Evolutionary conservation across 1,140 invertebrate species (phyloP).

Genomic region (Saccostrea glomerata): DNA sequence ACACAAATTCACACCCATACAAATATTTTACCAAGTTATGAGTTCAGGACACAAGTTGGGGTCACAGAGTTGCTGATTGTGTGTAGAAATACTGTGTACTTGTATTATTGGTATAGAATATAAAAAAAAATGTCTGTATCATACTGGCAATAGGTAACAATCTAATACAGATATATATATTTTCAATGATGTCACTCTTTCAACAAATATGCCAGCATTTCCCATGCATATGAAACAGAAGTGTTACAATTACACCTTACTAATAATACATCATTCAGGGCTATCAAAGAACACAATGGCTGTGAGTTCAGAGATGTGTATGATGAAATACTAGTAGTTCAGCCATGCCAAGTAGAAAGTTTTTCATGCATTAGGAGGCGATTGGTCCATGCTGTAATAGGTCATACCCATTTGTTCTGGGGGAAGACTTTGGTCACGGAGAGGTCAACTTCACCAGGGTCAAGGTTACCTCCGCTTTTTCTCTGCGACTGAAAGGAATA

Average conservation of each 20-base stretch:
- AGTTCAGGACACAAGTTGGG: not conserved
- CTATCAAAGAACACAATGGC: not conserved
- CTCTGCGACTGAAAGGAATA: conserved; percentile 6
- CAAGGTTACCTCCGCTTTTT: not conserved
- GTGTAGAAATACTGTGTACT: not conserved
- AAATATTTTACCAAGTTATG: not conserved
- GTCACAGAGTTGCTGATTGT: not conserved
- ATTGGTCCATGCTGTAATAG: conserved; percentile 5
- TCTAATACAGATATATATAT: not conserved
- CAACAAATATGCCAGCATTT: not conserved
- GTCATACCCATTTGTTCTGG: conserved; percentile 33
- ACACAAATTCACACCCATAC: not conserved
- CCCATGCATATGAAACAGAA: conserved; percentile 3
- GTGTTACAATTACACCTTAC: not conserved
- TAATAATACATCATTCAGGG: not conserved
- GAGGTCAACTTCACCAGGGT: not conserved
- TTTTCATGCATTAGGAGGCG: not conserved
- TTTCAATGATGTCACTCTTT: not conserved
- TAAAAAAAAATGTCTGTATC: not conserved
- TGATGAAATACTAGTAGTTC: not conserved
- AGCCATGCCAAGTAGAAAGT: conserved; percentile 5
- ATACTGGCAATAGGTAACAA: not conserved
- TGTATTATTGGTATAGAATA: not conserved
- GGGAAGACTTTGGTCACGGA: conserved; percentile 20
- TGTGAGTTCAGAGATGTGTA: not conserved